Evolutionary conservation across 2,888 invertebrate genomes (phyloP), one percentile per base, ranked within the genome.

Genomic region (Xestoiulus laeticollis): DNA sequence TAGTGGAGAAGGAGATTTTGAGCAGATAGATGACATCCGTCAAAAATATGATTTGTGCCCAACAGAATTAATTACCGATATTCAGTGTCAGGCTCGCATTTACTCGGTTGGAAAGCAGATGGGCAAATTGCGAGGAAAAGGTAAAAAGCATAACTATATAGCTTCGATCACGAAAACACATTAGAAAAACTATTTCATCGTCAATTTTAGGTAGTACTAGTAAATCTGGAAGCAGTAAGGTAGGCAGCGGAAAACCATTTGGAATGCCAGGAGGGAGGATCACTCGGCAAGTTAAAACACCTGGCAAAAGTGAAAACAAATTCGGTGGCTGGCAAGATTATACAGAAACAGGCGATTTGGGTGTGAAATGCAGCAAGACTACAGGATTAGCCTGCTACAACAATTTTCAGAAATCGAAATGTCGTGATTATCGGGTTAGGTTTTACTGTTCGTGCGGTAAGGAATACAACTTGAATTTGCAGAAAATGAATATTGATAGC

Each of bases 1-100:
- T 85, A 86, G 87, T 5, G 89, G 88, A 32, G 89, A 87, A 38
- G 91, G 91, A 1, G 91, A 91, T 87, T 90, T 90, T 88, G 91
- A 91, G 88, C 89, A 88, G 3, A 88, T 90, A 1, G 89, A 90
- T 26, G 89, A 89, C 10, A 90, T 91, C 33, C 88, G 89, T n/a
- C 68, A 88, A 26, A 88, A 88, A 53, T 88, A 89, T 32, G 86
- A 89, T 8, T 89, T 91, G 14, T 91, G 91, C 89, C 87, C 88
- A 0, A 89, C 89, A n/a, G 89, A 89, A 32, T 85, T 90, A 53
- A 90, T 91, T 86, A 88, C 88, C 4, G 90, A 91, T 38, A 90
- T 91, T 68, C 89, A 91, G 88, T 91, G 91, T 89, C 90, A 90
- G 89, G 88, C 89, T 83, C 26, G 83, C 22, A 86, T 82, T 87